Percentiles rank a stretch among this genome's conserved stretches.
These are phyloP conservation scores for Dryas iulia DNA, from an alignment of 1,140 invertebrate species.

Conservation along the genomic window DNA sequence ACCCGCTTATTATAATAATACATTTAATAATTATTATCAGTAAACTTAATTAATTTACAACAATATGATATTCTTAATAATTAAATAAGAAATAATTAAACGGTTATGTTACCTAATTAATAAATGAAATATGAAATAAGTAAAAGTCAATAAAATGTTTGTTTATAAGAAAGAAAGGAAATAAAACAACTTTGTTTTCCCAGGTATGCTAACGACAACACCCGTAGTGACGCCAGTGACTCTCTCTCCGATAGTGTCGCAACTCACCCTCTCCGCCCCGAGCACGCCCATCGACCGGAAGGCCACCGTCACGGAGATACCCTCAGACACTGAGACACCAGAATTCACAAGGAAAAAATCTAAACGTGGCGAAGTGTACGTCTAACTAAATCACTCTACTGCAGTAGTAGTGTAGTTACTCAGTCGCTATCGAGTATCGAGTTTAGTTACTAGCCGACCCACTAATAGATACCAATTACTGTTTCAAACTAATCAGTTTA, in stretches of 20 bases:
- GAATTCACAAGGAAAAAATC: slow-evolving; percentile 62
- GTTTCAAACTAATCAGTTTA: not conserved
- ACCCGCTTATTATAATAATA: too few species aligned
- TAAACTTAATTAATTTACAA: too few species aligned
- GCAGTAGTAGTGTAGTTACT: not conserved
- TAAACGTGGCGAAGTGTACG: slow-evolving; percentile 81
- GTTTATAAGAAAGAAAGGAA: too few species aligned
- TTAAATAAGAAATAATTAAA: too few species aligned
- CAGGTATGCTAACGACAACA: slow-evolving; percentile 81
- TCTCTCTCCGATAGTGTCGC: slow-evolving; percentile 70
- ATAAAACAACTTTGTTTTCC: slow-evolving; percentile 22
- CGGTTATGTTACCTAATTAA: too few species aligned
- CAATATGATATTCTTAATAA: too few species aligned
- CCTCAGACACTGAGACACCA: slow-evolving; percentile 56
- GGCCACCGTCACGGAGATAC: slow-evolving; percentile 61
- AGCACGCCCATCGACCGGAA: slow-evolving; percentile 45
- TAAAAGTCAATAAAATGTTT: not conserved
- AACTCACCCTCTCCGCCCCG: slow-evolving; percentile 59
- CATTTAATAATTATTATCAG: too few species aligned
- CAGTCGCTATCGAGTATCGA: not conserved
- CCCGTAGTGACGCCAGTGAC: slow-evolving; percentile 79
- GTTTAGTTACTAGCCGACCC: not conserved
- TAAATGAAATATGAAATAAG: not conserved
- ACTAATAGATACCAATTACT: not conserved
- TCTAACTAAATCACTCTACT: slow-evolving; percentile 34